These are phyloP conservation scores for Nixonia krombeini DNA, from an alignment of 1,140 invertebrate genomes.

Conservation along the genomic window DNA sequence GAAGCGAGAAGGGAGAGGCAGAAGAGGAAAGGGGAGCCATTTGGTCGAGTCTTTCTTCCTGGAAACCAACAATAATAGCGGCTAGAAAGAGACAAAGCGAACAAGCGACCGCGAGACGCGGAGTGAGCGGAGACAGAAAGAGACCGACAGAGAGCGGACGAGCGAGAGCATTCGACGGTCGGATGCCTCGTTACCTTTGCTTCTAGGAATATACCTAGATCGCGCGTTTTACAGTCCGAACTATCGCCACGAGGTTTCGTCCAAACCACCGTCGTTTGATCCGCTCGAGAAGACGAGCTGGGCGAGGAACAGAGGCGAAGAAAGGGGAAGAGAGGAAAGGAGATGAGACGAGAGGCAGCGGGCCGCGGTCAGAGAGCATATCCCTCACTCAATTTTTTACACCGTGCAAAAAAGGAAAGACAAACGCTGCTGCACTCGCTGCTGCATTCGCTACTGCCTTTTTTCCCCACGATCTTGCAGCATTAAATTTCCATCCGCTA, in stretches of 20 bases:
- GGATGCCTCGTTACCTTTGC: constrained; percentile 36
- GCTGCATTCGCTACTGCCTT: no score
- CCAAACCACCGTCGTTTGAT: background rate
- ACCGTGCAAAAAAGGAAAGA: no score
- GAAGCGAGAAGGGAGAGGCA: constrained; percentile 14
- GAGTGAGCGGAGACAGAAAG: background rate
- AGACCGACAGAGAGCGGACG: constrained; percentile 7
- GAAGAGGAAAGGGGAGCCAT: constrained; percentile 41
- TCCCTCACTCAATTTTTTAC: no score
- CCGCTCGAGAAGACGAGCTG: no score
- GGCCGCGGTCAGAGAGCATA: no score
- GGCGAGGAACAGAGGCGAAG: no score
- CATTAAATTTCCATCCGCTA: no score
- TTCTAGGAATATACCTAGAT: constrained; percentile 48
- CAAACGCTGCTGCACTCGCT: no score
- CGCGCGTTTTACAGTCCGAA: constrained; percentile 31
- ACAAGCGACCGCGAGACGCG: constrained; percentile 15
- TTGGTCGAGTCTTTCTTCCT: constrained; percentile 63
- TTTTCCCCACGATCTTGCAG: no score
- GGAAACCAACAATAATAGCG: constrained; percentile 65
- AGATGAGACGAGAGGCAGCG: no score
- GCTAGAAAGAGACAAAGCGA: constrained; percentile 53
- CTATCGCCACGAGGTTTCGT: background rate
- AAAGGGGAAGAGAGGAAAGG: no score
- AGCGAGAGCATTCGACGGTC: constrained; percentile 22